Percentiles rank a stretch among this genome's conserved stretches.
Conservation (phyloP, 2,113 vertebrate species). For the Actenoides lindsayi region DNA sequence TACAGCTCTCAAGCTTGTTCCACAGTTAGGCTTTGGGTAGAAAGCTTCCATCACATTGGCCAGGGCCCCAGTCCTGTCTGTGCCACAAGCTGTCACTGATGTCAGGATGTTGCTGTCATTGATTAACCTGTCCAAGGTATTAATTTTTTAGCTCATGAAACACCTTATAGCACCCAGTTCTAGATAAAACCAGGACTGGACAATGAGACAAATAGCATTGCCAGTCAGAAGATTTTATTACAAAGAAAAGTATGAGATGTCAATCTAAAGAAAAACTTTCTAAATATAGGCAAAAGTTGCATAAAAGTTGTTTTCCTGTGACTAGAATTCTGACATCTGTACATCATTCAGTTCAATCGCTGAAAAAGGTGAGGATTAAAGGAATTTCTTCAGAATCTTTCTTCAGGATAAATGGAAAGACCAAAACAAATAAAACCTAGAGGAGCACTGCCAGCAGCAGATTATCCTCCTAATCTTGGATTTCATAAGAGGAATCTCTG, state of each 20-base stretch:
- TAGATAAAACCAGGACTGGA: background rate
- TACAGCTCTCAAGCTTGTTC: background rate
- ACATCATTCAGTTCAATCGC: background rate
- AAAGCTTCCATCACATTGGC: background rate
- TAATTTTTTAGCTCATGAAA: background rate
- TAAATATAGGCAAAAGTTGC: background rate
- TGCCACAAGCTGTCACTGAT: background rate
- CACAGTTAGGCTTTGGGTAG: background rate
- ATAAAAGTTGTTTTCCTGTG: background rate
- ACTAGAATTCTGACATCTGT: background rate
- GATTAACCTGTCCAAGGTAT: background rate
- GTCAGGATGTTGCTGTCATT: background rate
- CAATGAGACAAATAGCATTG: background rate
- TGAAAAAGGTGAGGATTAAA: background rate
- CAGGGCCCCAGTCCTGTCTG: background rate
- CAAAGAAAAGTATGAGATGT: background rate
- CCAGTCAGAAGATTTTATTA: constrained; percentile 22
- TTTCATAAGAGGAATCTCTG: background rate
- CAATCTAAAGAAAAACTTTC: background rate
- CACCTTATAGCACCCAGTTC: background rate
- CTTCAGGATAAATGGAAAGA: background rate
- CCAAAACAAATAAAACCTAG: background rate
- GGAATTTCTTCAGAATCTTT: background rate
- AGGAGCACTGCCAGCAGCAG: background rate
- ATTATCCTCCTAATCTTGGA: background rate